Conservation (phyloP, 2,797 vertebrate species). For the Anomalospiza imberbis region DNA sequence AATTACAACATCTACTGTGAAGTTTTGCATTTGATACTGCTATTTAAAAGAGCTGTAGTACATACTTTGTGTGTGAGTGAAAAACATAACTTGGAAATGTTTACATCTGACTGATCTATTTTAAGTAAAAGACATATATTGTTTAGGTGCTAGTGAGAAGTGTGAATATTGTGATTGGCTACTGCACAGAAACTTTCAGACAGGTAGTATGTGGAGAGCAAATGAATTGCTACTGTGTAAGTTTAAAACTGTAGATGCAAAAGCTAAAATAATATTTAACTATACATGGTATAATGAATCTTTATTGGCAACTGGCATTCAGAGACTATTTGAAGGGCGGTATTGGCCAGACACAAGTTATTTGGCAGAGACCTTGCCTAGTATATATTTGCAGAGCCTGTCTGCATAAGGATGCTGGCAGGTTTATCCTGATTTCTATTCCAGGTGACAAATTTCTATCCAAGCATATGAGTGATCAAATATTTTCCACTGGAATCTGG, state of each 20-base stretch:
- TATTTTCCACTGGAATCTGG: slow-evolving; percentile 82
- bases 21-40: slow-evolving; percentile 24
- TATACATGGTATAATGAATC: slow-evolving; percentile 69
- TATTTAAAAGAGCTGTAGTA: slow-evolving; percentile 33
- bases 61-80: slow-evolving; percentile 22
- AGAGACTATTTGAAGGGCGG: slow-evolving; percentile 68
- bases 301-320: slow-evolving; percentile 70
- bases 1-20: slow-evolving; percentile 10
- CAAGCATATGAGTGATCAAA: slow-evolving; percentile 76
- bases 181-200: slow-evolving; percentile 50
- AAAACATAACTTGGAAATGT: slow-evolving; percentile 33
- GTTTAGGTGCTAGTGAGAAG: slow-evolving; percentile 56
- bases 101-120: slow-evolving; percentile 48
- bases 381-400: slow-evolving; percentile 76
- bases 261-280: slow-evolving; percentile 73
- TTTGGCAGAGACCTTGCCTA: slow-evolving; percentile 71
- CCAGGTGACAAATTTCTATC: slow-evolving; percentile 79
- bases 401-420: slow-evolving; percentile 79
- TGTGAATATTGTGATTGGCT: slow-evolving; percentile 68
- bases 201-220: slow-evolving; percentile 43
- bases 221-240: slow-evolving; percentile 69
- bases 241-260: slow-evolving; percentile 61
- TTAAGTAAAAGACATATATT: slow-evolving; percentile 58
- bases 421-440: slow-evolving; percentile 76
- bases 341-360: slow-evolving; percentile 75